Conservation (phyloP, 2,888 invertebrate species). For the Alentia gelatinosa region DNA sequence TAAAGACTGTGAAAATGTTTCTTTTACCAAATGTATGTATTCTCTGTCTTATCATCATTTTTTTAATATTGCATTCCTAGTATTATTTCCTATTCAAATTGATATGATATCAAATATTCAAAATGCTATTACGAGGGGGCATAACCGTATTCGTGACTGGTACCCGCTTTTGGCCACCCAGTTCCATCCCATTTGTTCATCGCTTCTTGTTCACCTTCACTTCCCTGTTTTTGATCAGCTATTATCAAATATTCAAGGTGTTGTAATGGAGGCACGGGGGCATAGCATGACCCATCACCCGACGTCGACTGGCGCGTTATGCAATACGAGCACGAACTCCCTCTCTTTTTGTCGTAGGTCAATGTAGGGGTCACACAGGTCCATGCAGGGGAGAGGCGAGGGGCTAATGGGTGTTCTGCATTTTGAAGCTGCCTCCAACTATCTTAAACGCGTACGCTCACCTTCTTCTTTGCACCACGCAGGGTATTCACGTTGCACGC, state of each 20-base stretch:
- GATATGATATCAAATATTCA: not conserved
- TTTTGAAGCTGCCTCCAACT: conserved; percentile 40
- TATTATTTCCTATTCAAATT: too few relatives aligned
- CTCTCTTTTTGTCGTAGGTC: too few relatives aligned
- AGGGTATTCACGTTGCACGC: not conserved
- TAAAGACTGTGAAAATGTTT: too few relatives aligned
- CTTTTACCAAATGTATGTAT: not conserved
- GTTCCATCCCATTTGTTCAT: not conserved
- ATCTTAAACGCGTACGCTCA: conserved; percentile 35
- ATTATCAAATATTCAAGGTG: conserved; percentile 19
- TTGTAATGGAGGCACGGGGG: not conserved
- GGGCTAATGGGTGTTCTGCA: conserved; percentile 50
- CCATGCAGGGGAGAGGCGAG: too few relatives aligned
- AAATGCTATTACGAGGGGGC: not conserved
- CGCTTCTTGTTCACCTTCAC: too few relatives aligned
- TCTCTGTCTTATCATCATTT: too few relatives aligned
- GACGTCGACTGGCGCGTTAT: too few relatives aligned
- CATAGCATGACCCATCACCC: not conserved
- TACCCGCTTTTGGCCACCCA: not conserved
- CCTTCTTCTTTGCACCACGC: not conserved
- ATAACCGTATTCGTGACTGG: not conserved
- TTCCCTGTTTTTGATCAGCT: not conserved
- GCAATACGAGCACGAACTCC: not conserved
- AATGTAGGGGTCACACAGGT: too few relatives aligned
- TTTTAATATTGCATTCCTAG: too few relatives aligned